A percentile compares a stretch with the other conserved stretches of the same genome.
Conservation (phyloP, 37 sponge, comb jelly and placozoan species). For the Haliclona indistincta region DNA sequence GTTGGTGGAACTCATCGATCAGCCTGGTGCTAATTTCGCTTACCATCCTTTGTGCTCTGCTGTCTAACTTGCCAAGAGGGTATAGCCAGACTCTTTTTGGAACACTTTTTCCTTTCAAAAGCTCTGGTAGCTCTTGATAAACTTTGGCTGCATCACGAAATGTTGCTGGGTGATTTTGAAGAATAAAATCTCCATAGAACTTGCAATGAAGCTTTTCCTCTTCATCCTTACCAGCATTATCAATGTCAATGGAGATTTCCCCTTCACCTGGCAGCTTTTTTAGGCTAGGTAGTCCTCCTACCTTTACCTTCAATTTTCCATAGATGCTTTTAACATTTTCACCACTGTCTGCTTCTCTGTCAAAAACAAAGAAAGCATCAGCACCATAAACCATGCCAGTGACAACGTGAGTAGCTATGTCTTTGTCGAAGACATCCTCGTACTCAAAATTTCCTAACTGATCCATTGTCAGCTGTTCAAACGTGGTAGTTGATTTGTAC, state of each 20-base stretch:
- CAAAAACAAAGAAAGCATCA: slow-evolving; percentile 55
- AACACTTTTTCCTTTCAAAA: no score
- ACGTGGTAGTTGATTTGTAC: slow-evolving; percentile 16
- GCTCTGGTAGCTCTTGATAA: slow-evolving; percentile 24
- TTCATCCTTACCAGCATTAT: background rate
- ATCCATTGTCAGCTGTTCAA: slow-evolving; percentile 41
- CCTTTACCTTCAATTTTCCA: slow-evolving; percentile 8
- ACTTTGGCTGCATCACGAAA: slow-evolving; percentile 30
- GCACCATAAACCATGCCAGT: slow-evolving; percentile 42
- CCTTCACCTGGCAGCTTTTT: background rate
- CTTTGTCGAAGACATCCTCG: slow-evolving; percentile 21
- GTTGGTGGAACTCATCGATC: slow-evolving; percentile 12
- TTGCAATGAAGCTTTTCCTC: slow-evolving; percentile 25
- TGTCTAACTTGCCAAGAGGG: slow-evolving; percentile 21
- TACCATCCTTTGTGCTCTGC: slow-evolving; percentile 13
- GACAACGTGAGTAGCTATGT: slow-evolving; percentile 38
- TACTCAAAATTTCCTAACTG: slow-evolving; percentile 15
- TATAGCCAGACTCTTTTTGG: slow-evolving; percentile 30
- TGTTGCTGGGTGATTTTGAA: slow-evolving; percentile 15
- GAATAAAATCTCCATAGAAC: slow-evolving; percentile 33
- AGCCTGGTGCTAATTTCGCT: slow-evolving; percentile 16
- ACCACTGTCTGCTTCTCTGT: background rate
- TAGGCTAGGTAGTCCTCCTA: slow-evolving; percentile 8
- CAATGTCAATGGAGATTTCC: background rate
- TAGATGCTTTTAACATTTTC: slow-evolving; percentile 7